Conservation (phyloP, 2,888 invertebrate genomes). For the Eupeodes luniger region DNA sequence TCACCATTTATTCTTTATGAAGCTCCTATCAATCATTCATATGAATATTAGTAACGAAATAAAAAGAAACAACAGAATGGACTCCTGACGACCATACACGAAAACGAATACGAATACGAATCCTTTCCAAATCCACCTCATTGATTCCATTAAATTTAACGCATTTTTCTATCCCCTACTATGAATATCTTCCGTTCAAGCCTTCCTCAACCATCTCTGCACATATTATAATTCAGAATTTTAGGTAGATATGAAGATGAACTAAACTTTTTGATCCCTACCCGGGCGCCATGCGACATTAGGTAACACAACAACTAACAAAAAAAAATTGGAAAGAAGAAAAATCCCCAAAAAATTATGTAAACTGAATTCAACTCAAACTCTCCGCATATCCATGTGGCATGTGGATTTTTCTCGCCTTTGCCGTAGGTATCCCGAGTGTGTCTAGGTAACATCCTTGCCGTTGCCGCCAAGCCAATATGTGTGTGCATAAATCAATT, state of each 20-base stretch:
- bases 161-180: conserved; percentile 10
- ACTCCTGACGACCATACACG: background rate
- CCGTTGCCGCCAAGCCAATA: conserved; percentile 54
- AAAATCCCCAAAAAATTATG: conserved; percentile 29
- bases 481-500: conserved; percentile 75
- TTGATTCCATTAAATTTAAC: conserved; percentile 55
- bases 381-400: background rate
- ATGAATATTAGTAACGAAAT: conserved; percentile 54
- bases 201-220: conserved; percentile 7
- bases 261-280: conserved; percentile 31
- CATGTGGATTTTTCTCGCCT: background rate
- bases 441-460: conserved; percentile 54
- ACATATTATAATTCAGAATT: conserved; percentile 2
- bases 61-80: conserved; percentile 22
- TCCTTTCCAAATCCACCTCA: conserved; percentile 24
- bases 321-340: background rate
- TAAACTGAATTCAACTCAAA: conserved; percentile 52
- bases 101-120: background rate
- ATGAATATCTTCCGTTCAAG: background rate
- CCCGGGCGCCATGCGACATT: conserved; percentile 19
- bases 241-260: background rate
- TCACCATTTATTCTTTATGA: no score
- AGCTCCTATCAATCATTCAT: conserved; percentile 60
- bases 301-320: background rate
- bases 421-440: background rate